Base-by-base conservation (phyloP, 1,140 invertebrate species). In the Lycorma delicatula region DNA sequence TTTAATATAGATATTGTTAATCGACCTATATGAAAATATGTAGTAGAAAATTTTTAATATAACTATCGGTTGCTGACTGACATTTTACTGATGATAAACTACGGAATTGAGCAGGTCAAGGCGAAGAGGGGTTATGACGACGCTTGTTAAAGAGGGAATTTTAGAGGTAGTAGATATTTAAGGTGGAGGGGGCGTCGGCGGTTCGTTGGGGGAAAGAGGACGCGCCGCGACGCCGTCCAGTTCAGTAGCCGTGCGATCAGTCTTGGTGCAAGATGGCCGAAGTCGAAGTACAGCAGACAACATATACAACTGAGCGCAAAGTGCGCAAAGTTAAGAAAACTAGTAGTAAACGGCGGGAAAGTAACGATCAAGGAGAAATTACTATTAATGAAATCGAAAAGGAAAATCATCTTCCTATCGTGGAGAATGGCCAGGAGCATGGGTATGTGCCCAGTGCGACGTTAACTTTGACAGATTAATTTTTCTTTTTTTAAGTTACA, bases 301-400 rank as follows among this genome's bases (percentile, higher is more conserved):
- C 84, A 68, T 25, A 27, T 29, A 84, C 85, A 67, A 86, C 85
- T 64, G 85, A 89, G 77, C 82, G 85, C 72, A 90, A 90, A 76
- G 86, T 87, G 71, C 85, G 86, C 74, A 91, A 91, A 81, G 85
- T 89, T 76, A 91, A 90, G 79, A 92, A 91, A 76, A 81, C 83
- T 64, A 85, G 82, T 13, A 85, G 82, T 59, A 88, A 86, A 71
- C 81, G 86, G 69, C 80, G 85, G 72, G 86, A 89, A 71, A 69
- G 67, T 49, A 84, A 80, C 64, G 79, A 82, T 60, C 76, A 74
- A 60, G 83, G 82, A 63, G 87, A 89, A 72, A 82, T 88, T 71
- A 85, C 83, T 72, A 86, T 89, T 75, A 88, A 58, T 13, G 87
- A 89, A 73, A 75, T 88, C 70, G 84, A 87, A 70, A 83, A 82